Evolutionary conservation across 1,140 invertebrate species (phyloP).

Genomic region (Rhizoglyphus robini): DNA sequence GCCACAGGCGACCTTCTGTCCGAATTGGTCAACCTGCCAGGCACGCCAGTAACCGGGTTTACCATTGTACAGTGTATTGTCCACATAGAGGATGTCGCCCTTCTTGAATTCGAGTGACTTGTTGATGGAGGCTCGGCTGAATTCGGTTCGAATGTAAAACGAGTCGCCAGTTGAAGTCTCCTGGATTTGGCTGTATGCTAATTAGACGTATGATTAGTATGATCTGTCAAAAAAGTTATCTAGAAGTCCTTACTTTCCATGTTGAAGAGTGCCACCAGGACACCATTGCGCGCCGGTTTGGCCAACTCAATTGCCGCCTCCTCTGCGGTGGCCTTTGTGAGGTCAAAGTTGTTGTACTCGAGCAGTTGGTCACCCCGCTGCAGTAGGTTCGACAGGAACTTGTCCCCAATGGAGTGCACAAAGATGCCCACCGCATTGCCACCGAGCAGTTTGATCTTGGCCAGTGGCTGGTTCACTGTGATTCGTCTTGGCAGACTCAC

Average conservation of each 20-base stretch:
- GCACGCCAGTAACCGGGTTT: constrained; percentile 75
- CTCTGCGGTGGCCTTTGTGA: constrained; percentile 77
- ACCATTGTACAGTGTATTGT: constrained; percentile 87
- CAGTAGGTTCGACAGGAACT: constrained; percentile 51
- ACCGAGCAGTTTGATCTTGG: constrained; percentile 74
- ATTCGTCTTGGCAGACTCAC: constrained; percentile 53
- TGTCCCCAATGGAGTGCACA: constrained; percentile 74
- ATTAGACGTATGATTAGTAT: not conserved
- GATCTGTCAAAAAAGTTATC: not conserved
- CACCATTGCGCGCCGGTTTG: constrained; percentile 54
- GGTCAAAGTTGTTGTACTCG: constrained; percentile 73
- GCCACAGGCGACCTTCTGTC: constrained; percentile 69
- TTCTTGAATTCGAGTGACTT: constrained; percentile 62
- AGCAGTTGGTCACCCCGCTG: constrained; percentile 32
- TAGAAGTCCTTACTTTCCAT: constrained; percentile 40
- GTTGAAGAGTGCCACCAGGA: constrained; percentile 55
- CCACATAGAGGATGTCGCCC: constrained; percentile 86
- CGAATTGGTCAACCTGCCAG: constrained; percentile 71
- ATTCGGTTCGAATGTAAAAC: constrained; percentile 85
- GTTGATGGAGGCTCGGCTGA: constrained; percentile 61
- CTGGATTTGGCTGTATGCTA: constrained; percentile 66
- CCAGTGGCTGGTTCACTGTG: constrained; percentile 64
- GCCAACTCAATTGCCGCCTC: constrained; percentile 81
- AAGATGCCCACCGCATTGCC: constrained; percentile 93
- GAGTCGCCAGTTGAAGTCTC: constrained; percentile 76